Conservation (phyloP, 2,888 invertebrate genomes). For the Aporophyla lueneburgensis region DNA sequence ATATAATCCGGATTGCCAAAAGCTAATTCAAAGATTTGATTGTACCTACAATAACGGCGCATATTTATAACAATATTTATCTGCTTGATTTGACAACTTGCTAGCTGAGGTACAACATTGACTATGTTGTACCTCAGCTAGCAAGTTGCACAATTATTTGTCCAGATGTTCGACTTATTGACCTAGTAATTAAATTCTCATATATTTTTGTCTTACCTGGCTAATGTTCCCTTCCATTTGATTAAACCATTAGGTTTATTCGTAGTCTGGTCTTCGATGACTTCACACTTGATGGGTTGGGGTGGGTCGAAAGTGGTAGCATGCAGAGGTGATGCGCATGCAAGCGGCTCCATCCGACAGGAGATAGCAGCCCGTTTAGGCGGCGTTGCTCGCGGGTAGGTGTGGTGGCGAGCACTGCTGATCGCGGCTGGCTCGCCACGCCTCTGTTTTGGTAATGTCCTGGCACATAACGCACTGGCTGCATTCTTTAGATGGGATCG, state of each 20-base stretch:
- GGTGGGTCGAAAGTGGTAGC: constrained; percentile 73
- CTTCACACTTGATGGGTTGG: constrained; percentile 73
- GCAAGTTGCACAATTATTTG: constrained; percentile 10
- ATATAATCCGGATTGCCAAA: constrained; percentile 38
- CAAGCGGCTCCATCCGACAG: constrained; percentile 83
- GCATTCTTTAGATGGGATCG: constrained; percentile 87
- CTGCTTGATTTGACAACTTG: constrained; percentile 10
- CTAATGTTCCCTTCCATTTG: constrained; percentile 83
- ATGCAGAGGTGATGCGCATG: constrained; percentile 74
- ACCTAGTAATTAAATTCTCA: constrained; percentile 25
- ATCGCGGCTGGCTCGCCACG: constrained; percentile 79
- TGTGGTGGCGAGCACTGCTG: constrained; percentile 83
- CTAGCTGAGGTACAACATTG: too few species aligned
- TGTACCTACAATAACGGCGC: constrained; percentile 22
- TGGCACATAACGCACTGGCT: constrained; percentile 86
- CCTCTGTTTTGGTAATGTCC: constrained; percentile 88
- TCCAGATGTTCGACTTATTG: constrained; percentile 27
- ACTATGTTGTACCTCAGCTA: neutral
- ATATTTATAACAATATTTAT: constrained; percentile 26
- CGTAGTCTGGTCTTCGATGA: constrained; percentile 70
- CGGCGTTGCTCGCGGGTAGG: constrained; percentile 84
- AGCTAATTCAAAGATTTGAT: constrained; percentile 47
- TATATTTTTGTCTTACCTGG: constrained; percentile 78
- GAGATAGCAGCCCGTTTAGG: constrained; percentile 83
- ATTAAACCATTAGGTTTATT: constrained; percentile 76